Evolutionary conservation across 2,888 invertebrate genomes (phyloP), one percentile per base, ranked within the genome.

Genomic region (Hyppa rectilinea): DNA sequence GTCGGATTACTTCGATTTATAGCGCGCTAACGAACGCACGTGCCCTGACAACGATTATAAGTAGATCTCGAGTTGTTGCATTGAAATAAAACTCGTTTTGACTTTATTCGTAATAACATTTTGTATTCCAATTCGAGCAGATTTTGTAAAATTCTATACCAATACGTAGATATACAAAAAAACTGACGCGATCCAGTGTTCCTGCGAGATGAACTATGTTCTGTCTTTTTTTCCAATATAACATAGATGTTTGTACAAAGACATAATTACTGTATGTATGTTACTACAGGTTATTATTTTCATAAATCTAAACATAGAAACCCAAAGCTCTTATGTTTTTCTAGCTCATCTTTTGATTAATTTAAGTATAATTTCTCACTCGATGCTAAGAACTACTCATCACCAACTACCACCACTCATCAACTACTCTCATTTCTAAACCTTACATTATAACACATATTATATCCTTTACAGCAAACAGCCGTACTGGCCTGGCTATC

Each of bases 1-100:
- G 81, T 83, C 78, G 83, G 87, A 85, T 89, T 88, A 87, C 80
- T 67, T 73, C 83, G 81, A 89, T 85, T 88, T 89, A 88, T 88
- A 53, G 84, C 79, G 58, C 77, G 81, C 82, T 89, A 89, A 88
- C 89, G 87, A 88, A 86, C 71, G 75, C 75, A 71, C 81, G 77
- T 82, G 80, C 60, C 50, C 20, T 34, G 56, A 31, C 61, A 49
- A 79, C 50, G 59, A 71, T 64, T 71, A 49, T 69, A 68, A 68
- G 40, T 67, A 78, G 63, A 74, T 71, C 58, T 65, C 26, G 26
- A 55, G 31, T 71, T 56, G 49, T 61, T 40, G 12, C 52, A 60
- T 66, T 40, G n/a, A 60, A 49, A 64, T 77, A 47, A 61, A 52
- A 69, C n/a, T 2, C 29, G 4, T 43, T 43, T 52, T 4, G 4